These are phyloP conservation scores for Heterotis niloticus DNA, from an alignment of 2,113 vertebrate species.

Conservation along the genomic window DNA sequence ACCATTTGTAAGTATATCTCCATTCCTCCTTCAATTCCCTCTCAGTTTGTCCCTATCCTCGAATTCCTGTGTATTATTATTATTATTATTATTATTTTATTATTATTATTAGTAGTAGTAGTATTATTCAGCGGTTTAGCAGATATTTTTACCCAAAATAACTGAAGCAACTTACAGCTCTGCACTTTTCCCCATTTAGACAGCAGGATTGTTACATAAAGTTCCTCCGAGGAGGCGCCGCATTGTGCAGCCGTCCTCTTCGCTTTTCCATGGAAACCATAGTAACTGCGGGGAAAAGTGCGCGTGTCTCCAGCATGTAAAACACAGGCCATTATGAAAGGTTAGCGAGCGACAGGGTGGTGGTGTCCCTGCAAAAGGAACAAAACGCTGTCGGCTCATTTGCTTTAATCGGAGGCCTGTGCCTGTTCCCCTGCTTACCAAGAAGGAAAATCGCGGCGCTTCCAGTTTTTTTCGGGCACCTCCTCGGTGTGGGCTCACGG, in stretches of 20 bases:
- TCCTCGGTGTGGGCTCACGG: no score
- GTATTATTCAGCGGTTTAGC: background rate
- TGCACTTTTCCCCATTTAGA: background rate
- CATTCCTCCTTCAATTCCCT: constrained; percentile 11
- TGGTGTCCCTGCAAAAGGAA: background rate
- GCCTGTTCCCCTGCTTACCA: background rate
- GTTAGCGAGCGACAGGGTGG: background rate
- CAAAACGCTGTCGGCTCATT: background rate
- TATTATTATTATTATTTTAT: background rate
- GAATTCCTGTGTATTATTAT: no score
- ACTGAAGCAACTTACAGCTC: background rate
- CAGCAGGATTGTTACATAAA: background rate
- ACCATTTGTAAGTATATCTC: constrained; percentile 1
- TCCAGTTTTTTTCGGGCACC: background rate
- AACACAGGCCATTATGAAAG: background rate
- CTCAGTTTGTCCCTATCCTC: constrained; percentile 1
- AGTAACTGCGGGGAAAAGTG: constrained; percentile 6
- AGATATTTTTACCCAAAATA: background rate
- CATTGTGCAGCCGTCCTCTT: background rate
- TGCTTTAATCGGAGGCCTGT: background rate
- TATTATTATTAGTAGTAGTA: constrained; percentile 1
- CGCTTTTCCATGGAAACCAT: constrained; percentile 15
- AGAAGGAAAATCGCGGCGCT: background rate
- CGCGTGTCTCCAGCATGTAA: constrained; percentile 15
- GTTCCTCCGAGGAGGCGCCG: background rate